Conservation (phyloP, 2,113 vertebrate genomes). For the Saguinus midas region DNA sequence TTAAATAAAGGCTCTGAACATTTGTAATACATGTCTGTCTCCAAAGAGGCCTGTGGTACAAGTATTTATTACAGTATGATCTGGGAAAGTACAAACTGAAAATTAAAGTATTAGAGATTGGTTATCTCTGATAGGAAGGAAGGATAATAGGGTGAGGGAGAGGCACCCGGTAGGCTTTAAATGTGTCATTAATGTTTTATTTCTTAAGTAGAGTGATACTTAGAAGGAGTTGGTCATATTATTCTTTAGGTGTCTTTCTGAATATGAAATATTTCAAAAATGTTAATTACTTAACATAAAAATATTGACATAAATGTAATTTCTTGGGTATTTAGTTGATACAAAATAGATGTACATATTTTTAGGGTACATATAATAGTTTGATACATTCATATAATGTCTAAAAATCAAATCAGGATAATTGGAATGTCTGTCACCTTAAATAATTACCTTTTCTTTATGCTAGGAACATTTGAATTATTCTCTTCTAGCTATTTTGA, state of each 20-base stretch:
- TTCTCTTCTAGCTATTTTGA: neutral
- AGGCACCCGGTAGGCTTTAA: neutral
- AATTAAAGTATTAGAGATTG: neutral
- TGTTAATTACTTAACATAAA: neutral
- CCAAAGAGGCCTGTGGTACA: neutral
- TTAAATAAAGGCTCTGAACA: slow-evolving; percentile 1
- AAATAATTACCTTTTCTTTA: neutral
- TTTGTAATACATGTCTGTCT: slow-evolving; percentile 3
- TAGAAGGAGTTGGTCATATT: neutral
- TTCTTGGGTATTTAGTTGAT: neutral
- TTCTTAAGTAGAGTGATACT: neutral
- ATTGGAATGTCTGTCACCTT: neutral
- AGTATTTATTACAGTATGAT: slow-evolving; percentile 8
- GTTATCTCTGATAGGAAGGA: neutral
- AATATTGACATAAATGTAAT: neutral
- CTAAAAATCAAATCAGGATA: neutral
- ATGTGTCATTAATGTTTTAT: neutral
- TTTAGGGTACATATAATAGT: neutral
- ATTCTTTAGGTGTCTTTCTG: neutral
- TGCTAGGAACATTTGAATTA: neutral
- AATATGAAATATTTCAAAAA: neutral
- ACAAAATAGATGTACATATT: neutral
- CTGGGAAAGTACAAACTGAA: slow-evolving; percentile 4
- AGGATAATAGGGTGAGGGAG: neutral
- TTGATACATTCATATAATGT: neutral